Evolutionary conservation across 2,888 invertebrate genomes (phyloP).

Genomic region (Steinernema carpocapsae): DNA sequence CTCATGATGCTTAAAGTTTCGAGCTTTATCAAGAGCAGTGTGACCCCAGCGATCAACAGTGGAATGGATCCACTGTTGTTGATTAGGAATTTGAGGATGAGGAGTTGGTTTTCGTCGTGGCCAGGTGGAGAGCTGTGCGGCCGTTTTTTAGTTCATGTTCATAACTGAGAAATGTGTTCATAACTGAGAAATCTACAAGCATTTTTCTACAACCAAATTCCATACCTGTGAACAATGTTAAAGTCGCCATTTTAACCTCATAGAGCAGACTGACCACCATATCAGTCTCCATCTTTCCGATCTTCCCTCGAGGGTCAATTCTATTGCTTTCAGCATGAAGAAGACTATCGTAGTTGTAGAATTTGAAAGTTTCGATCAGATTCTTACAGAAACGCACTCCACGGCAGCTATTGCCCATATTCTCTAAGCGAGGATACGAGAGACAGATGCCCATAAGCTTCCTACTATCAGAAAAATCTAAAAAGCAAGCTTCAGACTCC

Average conservation of each 20-base stretch:
- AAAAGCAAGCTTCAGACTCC: no score
- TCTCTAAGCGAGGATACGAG: conserved; percentile 80
- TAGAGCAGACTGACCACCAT: conserved; percentile 82
- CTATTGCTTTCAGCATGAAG: conserved; percentile 37
- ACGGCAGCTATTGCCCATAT: conserved; percentile 82
- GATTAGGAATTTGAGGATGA: conserved; percentile 9
- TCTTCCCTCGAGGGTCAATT: conserved; percentile 73
- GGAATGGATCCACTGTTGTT: no score
- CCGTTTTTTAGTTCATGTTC: conserved; percentile 91
- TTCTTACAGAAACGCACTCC: conserved; percentile 88
- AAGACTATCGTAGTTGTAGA: conserved; percentile 94
- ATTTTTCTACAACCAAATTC: background rate
- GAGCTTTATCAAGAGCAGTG: conserved; percentile 43
- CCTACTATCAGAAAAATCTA: conserved; percentile 82
- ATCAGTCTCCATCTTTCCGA: conserved; percentile 58
- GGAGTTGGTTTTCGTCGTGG: conserved; percentile 84
- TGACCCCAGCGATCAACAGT: conserved; percentile 38
- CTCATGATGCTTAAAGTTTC: conserved; percentile 36
- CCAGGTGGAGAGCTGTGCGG: conserved; percentile 88
- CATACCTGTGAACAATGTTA: conserved; percentile 73
- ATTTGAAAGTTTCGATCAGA: conserved; percentile 86
- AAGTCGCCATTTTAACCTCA: conserved; percentile 93
- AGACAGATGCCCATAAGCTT: conserved; percentile 63
- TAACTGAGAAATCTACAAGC: conserved; percentile 59
- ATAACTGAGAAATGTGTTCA: conserved; percentile 83